These are phyloP conservation scores for Pseudois nayaur DNA, from an alignment of 2,113 vertebrate genomes.

Conservation along the genomic window DNA sequence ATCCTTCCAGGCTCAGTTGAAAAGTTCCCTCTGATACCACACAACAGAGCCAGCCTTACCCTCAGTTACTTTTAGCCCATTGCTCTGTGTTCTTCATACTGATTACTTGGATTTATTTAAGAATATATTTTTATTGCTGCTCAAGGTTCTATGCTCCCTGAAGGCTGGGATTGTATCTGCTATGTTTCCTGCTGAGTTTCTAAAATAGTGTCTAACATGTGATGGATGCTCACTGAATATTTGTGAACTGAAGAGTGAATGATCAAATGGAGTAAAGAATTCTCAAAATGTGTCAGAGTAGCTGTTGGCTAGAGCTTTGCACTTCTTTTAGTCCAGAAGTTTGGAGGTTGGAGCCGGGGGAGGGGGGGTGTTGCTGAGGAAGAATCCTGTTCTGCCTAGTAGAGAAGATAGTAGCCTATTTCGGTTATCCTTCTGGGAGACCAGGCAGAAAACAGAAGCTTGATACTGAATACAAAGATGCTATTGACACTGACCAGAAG, in stretches of 20 bases:
- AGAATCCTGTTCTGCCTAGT: background rate
- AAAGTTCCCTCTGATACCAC: background rate
- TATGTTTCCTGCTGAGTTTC: background rate
- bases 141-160: background rate
- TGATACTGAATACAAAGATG: background rate
- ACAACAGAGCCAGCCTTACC: background rate
- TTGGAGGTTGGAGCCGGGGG: background rate
- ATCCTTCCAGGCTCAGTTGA: background rate
- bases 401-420: background rate
- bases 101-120: background rate
- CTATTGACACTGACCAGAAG: background rate
- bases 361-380: rapidly evolving
- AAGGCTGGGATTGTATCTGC: background rate
- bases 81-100: background rate
- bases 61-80: background rate
- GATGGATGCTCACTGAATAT: background rate
- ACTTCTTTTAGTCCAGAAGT: background rate
- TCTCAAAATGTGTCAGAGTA: background rate
- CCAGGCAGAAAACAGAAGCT: background rate
- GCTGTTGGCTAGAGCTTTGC: background rate
- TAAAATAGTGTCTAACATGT: background rate
- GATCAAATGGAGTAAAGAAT: background rate
- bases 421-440: background rate
- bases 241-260: background rate
- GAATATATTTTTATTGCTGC: background rate